Base-by-base conservation (phyloP, 2,113 vertebrate genomes). In the Sialia sialis region DNA sequence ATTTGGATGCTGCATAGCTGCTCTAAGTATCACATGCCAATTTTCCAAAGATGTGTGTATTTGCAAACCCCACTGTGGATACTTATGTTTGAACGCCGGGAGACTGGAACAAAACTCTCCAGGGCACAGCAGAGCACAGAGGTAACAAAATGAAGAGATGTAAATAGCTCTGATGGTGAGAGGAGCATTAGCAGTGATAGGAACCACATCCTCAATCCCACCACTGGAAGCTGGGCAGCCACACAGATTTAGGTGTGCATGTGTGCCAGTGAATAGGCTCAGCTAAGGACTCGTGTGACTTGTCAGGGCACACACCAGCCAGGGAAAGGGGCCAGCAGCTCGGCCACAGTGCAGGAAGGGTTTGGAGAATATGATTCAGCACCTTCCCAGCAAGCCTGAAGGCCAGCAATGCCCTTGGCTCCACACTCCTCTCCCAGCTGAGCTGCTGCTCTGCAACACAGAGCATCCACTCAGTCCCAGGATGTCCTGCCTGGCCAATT, bases 11-110 rank as follows among this genome's bases (percentile, higher is more conserved):
- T 93, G 87, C 59, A 84, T 67, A 95, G 89, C 85, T 84, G 70
- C 90, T 94, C 16, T 38, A 87, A 93, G 82, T 67, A 90, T 66
- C 72, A 85, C 63, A 84, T 48, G 80, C 80, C 75, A 80, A 48
- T 94, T 95, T 94, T 95, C 82, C 6, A 0, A 91, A 94, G 81
- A 93, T 10, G 7, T 22, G 60, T 86, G 73, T 87, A 91, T 89
- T 82, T 89, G 84, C 87, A 95, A 95, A 87, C 70, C 93, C 93
- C 94, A 87, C 87, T 48, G 95, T 55, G 95, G 94, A 89, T 88
- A 95, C 91, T 96, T 91, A 87, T 26, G 81, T 77, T 56, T 89
- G 70, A 95, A 82, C 3, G 0, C 84, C 6, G 27, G 81, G 93
- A 96, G 89, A 89, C 51, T 64, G 91, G 51, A 93, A 90, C 29